phyloP scores from a whole-genome alignment of 1,140 invertebrate species.

The Drosophila subobscura region DNA sequence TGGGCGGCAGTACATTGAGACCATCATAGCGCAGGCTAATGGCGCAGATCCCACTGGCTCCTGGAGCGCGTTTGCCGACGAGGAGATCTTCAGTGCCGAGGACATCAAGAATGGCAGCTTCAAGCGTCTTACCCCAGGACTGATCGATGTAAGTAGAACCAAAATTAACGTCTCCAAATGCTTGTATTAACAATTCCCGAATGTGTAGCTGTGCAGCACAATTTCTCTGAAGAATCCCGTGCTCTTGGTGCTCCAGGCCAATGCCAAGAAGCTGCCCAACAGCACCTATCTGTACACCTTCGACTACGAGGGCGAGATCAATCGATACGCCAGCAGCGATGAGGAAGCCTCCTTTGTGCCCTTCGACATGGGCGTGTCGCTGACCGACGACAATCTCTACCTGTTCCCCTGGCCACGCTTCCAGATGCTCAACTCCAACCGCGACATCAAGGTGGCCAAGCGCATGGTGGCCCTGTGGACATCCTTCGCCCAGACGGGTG shows the following conservation, averaged over 20 bases:
- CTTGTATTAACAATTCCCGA: neutral
- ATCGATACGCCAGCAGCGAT: constrained; percentile 59
- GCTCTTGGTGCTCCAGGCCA: constrained; percentile 72
- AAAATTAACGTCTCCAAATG: neutral
- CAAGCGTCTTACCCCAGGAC: constrained; percentile 62
- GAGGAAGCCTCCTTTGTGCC: constrained; percentile 61
- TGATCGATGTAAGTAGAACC: constrained; percentile 69
- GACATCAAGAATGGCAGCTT: constrained; percentile 75
- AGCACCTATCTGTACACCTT: constrained; percentile 77
- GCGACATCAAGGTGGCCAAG: constrained; percentile 73
- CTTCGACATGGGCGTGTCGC: constrained; percentile 77
- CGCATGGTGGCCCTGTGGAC: constrained; percentile 78
- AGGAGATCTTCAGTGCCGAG: constrained; percentile 63
- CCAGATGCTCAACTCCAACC: constrained; percentile 58
- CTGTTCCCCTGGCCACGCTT: constrained; percentile 82
- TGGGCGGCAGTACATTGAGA: constrained; percentile 67
- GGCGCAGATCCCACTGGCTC: constrained; percentile 72
- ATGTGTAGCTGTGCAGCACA: constrained; percentile 69
- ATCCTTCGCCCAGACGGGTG: constrained; percentile 70
- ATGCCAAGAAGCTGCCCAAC: constrained; percentile 76
- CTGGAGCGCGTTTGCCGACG: constrained; percentile 71
- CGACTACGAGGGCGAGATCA: constrained; percentile 77
- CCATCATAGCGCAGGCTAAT: constrained; percentile 75
- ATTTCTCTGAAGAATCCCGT: constrained; percentile 81
- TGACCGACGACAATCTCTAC: constrained; percentile 83